Evolutionary conservation across 2,113 vertebrate species (phyloP), one percentile per base, ranked within the genome.

Genomic region (Mirounga angustirostris): DNA sequence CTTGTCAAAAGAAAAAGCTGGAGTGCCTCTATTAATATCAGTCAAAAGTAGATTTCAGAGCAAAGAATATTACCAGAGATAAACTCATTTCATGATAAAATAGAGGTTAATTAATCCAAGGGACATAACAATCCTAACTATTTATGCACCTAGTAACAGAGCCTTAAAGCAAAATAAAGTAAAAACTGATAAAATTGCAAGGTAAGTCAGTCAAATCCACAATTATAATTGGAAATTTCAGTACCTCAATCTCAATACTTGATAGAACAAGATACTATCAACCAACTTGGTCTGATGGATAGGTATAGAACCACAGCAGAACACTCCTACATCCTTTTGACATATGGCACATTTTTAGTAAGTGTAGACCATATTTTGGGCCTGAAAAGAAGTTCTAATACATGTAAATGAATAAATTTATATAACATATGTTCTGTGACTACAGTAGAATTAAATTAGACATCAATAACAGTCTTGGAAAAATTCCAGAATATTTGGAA

Each of bases 21-120:
- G 69, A 84, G 14, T 54, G 7, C 9, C 69, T 84, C 0, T 92
- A n/a, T 83, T 92, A 82, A 82, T 82, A 82, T 40, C 56, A 96
- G 86, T 26, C 85, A 96, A 63, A 83, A 94, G 67, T 78, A 79
- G 71, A 58, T 63, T 84, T 93, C 24, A 21, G 61, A 89, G 50
- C 33, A 83, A 84, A 78, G 67, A 93, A 28, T 86, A 73, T 36
- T 91, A 80, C 21, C 50, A 46, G 36, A 12, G 8, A 78, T 59
- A 65, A 82, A 83, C 26, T 56, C 26, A 76, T 95, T 80, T 86
- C 24, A n/a, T 80, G 73, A 85, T 88, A 90, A 84, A 89, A 54
- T 76, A 93, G 40, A 50, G 28, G 1, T 95, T 13, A 81, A 1
- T 65, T 97, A 73, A 65, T 95, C 80, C 56, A 85, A 30, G 50